Evolutionary conservation across 2,113 vertebrate genomes (phyloP).

Genomic region (Rhodinocichla rosea): DNA sequence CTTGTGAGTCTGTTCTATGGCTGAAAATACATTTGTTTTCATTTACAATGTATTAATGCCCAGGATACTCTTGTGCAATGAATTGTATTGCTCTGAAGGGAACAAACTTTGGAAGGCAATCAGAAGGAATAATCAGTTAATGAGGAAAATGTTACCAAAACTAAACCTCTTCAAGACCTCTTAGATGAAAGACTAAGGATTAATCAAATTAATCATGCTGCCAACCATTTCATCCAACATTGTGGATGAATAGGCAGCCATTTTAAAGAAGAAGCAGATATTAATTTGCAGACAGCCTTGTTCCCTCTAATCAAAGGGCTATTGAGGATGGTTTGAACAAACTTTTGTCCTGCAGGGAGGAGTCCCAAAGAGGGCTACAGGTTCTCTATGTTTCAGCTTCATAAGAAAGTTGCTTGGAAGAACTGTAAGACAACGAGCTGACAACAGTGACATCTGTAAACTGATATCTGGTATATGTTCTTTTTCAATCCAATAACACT

Average conservation of each 20-base stretch:
- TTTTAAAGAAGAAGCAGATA: neutral
- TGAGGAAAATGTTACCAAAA: neutral
- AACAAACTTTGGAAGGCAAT: neutral
- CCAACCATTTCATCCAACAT: neutral
- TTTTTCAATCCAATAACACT: neutral
- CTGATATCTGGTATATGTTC: neutral
- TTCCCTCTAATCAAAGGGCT: neutral
- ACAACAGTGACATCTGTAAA: neutral
- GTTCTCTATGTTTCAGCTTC: neutral
- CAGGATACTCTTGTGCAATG: neutral
- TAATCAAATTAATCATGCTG: neutral
- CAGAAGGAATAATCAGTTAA: neutral
- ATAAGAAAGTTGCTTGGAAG: neutral
- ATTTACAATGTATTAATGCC: neutral
- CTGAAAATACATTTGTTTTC: neutral
- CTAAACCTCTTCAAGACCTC: neutral
- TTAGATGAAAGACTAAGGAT: neutral
- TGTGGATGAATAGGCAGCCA: neutral
- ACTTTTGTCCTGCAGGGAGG: neutral
- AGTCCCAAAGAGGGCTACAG: neutral
- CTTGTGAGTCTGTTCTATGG: constrained; percentile 15
- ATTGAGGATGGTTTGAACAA: neutral
- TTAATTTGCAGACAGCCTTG: neutral
- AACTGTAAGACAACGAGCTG: neutral
- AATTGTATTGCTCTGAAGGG: neutral